Base-by-base conservation (phyloP, 1,140 invertebrate genomes). In the Ceratosolen solmsi region DNA sequence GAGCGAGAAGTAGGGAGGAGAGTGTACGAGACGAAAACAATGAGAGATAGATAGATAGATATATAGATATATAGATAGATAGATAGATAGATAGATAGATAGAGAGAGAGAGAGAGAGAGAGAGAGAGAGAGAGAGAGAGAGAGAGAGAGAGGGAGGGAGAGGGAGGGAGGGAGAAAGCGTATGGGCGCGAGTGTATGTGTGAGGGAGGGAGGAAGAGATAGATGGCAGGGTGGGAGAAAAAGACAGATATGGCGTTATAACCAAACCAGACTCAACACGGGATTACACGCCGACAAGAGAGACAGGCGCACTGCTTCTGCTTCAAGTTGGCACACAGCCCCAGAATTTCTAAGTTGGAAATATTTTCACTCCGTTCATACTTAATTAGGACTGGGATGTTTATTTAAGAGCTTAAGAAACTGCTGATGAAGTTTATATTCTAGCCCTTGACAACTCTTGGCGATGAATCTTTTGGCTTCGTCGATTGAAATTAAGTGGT, bases 111-210 rank as follows among this genome's bases (percentile, higher is more conserved):
- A n/a, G n/a, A n/a, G n/a, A n/a, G n/a, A n/a, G n/a, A n/a, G n/a
- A n/a, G n/a, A n/a, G 36, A 70, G 33, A 8, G 76, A 51, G 15
- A n/a, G 33, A n/a, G 36, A n/a, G n/a, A n/a, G n/a, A n/a, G n/a
- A n/a, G n/a, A n/a, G n/a, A n/a, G n/a, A n/a, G n/a, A n/a, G n/a
- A n/a, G n/a, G n/a, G n/a, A 9, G n/a, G 8, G 75, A 65, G 63
- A 72, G 30, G 60, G n/a, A 75, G 56, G 58, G 30, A 63, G 51
- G 51, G 54, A 46, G 77, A n/a, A n/a, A n/a, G n/a, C n/a, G n/a
- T 22, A 51, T 33, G 27, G 49, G 54, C 33, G 41, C 54, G 38
- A 15, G 49, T n/a, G n/a, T n/a, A n/a, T n/a, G n/a, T n/a, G n/a
- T n/a, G n/a, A 72, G 30, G 60, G n/a, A 75, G 56, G 58, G 30